Conservation (phyloP, 37 sponge, comb jelly and placozoan species). For the Halisarca cf. caerulea region DNA sequence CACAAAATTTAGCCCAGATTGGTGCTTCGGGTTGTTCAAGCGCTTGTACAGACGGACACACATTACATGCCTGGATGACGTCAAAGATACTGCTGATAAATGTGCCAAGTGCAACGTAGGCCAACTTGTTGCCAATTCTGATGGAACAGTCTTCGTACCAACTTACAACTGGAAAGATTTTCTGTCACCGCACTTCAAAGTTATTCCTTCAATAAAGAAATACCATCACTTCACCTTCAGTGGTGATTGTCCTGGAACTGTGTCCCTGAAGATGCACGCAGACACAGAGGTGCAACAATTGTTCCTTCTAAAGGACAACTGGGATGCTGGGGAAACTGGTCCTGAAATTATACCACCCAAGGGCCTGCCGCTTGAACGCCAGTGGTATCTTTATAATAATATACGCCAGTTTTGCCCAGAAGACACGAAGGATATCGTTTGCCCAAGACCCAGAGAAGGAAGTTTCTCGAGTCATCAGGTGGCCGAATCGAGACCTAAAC, state of each 20-base stretch:
- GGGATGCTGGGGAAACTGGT: not conserved
- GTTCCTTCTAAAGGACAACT: not conserved
- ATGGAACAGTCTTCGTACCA: not conserved
- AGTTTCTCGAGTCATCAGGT: not conserved
- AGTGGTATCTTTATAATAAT: slow-evolving; percentile 8
- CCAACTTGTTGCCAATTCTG: not conserved
- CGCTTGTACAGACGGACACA: not conserved
- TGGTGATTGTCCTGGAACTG: not conserved
- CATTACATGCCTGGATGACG: not conserved
- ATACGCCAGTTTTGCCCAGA: not conserved
- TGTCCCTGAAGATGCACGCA: not conserved
- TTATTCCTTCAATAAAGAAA: not conserved
- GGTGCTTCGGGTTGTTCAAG: slow-evolving; percentile 18
- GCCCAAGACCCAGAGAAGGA: not conserved
- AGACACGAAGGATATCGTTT: not conserved
- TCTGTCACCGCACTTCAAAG: not conserved
- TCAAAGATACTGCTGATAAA: not conserved
- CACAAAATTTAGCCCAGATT: slow-evolving; percentile 16
- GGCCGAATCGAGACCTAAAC: too few relatives aligned
- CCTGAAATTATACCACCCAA: not conserved
- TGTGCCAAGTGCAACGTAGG: not conserved
- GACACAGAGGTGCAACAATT: not conserved
- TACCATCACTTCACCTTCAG: slow-evolving; percentile 8
- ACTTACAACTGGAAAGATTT: not conserved
- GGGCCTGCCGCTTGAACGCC: not conserved